Evolutionary conservation across 1,140 invertebrate species (phyloP).

Genomic region (Laupala kohalensis): DNA sequence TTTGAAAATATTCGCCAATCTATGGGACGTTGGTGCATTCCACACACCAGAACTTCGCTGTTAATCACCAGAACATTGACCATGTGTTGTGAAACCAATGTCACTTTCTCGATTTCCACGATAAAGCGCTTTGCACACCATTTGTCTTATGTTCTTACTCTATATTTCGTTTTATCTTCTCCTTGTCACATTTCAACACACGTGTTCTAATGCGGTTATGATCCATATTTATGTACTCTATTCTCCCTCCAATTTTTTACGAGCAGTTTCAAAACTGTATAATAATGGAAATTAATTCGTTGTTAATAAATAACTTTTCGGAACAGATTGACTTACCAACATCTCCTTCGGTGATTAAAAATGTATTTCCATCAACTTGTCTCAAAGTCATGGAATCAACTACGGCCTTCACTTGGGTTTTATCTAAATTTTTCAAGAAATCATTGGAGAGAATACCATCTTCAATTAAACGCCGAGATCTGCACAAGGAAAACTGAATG

Average conservation of each 20-base stretch:
- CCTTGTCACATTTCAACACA: neutral
- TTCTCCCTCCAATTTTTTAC: neutral
- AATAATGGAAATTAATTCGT: neutral
- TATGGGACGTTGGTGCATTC: too few species aligned
- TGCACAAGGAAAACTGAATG: too few species aligned
- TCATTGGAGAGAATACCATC: conserved; percentile 3
- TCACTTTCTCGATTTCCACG: too few species aligned
- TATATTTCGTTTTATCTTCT: neutral
- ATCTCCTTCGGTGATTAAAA: conserved; percentile 11
- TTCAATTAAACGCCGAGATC: conserved; percentile 4
- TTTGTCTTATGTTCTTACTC: neutral
- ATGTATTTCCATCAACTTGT: neutral
- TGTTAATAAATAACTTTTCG: neutral
- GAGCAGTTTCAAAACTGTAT: neutral
- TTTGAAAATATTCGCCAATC: too few species aligned
- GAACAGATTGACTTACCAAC: neutral
- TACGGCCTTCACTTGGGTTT: neutral
- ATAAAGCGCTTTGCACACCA: too few species aligned
- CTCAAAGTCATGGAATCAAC: conserved; percentile 9
- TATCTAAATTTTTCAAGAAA: conserved; percentile 9
- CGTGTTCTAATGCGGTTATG: neutral
- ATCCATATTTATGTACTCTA: neutral
- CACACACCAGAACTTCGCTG: too few species aligned
- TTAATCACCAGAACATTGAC: too few species aligned
- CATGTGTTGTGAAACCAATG: too few species aligned